Base-by-base conservation (phyloP, 2,797 vertebrate genomes). In the Sparus aurata region DNA sequence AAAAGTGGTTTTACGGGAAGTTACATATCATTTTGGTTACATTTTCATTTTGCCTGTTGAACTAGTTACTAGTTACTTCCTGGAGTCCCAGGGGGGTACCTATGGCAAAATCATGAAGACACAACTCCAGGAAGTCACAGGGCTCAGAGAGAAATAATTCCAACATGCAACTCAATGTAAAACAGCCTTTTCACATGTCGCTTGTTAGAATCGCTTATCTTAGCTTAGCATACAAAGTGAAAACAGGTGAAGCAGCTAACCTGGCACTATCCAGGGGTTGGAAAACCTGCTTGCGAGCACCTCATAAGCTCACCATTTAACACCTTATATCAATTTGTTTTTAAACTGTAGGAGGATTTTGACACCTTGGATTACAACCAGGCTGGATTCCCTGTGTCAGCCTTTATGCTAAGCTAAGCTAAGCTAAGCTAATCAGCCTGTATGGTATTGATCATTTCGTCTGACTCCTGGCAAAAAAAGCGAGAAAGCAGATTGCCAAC, bases 391-490 rank as follows among this genome's bases (percentile, higher is more conserved):
- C 13, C 8, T 23, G 9, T 62, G 0, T 5, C n/a, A 16, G 52
- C 22, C 10, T 61, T 63, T 11, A 77, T 55, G 49, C 50, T 41
- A 63, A 77, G 12, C 41, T 62, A 54, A 30, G 49, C 50, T 41
- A 63, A 77, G 12, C 41, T 62, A 54, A 30, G 30, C 25, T 61
- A 27, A 57, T 27, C 12, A 3, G 4, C 43, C 15, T 46, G 46
- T 10, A 22, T 47, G 17, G 6, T 15, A 25, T 1, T 10, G 20
- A 63, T 43, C 55, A 27, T 49, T 34, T 43, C 4, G 30, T 49
- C 13, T 61, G 41, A 41, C 49, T 27, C 34, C 34, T 8, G 34
- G 34, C 34, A 38, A 38, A 30, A 23, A 22, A 45, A 57, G 10
- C 2, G 1, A 73, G 69, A 16, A 46, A 25, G 7, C 4, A 8